Evolutionary conservation across 2,797 vertebrate genomes (phyloP).

Genomic region (Arremon brunneinucha): DNA sequence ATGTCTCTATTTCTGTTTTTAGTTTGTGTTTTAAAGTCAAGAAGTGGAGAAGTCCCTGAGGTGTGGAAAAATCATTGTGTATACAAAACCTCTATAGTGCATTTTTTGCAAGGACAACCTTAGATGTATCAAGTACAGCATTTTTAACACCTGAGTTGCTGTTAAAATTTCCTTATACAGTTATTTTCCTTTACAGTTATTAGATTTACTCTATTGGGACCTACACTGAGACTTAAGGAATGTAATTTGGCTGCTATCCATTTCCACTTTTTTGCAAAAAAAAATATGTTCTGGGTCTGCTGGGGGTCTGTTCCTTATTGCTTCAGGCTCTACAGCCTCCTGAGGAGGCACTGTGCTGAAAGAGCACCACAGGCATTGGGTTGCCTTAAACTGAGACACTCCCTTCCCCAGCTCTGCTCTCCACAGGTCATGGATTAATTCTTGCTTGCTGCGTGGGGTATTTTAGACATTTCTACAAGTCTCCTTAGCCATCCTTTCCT

Average conservation of each 20-base stretch:
- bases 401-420: neutral
- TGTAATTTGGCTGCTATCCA: neutral
- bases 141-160: neutral
- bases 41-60: neutral
- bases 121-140: neutral
- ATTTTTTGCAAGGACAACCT: neutral
- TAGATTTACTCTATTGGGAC: neutral
- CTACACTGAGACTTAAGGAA: neutral
- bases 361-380: neutral
- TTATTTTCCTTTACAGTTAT: neutral
- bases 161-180: neutral
- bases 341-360: neutral
- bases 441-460: neutral
- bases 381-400: neutral
- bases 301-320: neutral
- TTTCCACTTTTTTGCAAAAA: neutral
- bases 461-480: neutral
- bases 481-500: neutral
- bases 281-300: neutral
- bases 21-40: neutral
- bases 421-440: neutral
- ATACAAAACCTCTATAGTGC: neutral
- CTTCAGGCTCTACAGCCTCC: neutral
- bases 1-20: neutral
- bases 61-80: neutral